A percentile compares a stretch with the other conserved stretches of the same genome.
Evolutionary conservation across 2,113 vertebrate species (phyloP).

Genomic region (Scomber japonicus): DNA sequence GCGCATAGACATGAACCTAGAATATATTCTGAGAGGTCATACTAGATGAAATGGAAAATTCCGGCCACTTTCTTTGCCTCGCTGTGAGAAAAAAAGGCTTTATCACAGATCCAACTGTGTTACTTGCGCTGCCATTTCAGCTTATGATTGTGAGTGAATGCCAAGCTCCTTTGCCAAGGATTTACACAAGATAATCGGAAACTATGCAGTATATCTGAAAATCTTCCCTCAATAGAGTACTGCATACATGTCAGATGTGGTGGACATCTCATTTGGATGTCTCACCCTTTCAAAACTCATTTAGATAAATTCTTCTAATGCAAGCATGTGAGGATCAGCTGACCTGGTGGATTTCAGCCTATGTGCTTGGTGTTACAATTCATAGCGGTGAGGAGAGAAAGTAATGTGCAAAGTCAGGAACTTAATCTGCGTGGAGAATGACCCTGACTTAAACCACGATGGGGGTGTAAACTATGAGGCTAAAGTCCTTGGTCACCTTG

Average conservation of each 20-base stretch:
- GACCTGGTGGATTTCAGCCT: slow-evolving; percentile 70
- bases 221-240: not conserved
- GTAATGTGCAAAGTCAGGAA: slow-evolving; percentile 41
- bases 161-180: slow-evolving; percentile 48
- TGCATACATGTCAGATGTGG: not conserved
- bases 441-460: slow-evolving; percentile 51
- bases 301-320: slow-evolving; percentile 40
- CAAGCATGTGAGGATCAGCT: slow-evolving; percentile 82
- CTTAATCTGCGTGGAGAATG: slow-evolving; percentile 82
- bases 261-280: not conserved
- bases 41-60: slow-evolving; percentile 43
- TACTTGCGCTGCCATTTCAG: slow-evolving; percentile 39
- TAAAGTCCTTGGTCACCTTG: slow-evolving; percentile 25
- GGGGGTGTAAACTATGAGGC: slow-evolving; percentile 33
- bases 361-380: slow-evolving; percentile 56
- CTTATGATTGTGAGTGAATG: slow-evolving; percentile 44
- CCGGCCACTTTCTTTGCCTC: not conserved
- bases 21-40: not conserved
- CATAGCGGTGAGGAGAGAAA: slow-evolving; percentile 40
- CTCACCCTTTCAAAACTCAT: slow-evolving; percentile 1
- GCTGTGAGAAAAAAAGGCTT: slow-evolving; percentile 47
- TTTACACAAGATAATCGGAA: not conserved
- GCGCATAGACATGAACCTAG: not conserved
- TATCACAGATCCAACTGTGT: slow-evolving; percentile 39
- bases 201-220: not conserved